Base-by-base conservation (phyloP, 2,888 invertebrate species). In the Notocelia uddmanniana region DNA sequence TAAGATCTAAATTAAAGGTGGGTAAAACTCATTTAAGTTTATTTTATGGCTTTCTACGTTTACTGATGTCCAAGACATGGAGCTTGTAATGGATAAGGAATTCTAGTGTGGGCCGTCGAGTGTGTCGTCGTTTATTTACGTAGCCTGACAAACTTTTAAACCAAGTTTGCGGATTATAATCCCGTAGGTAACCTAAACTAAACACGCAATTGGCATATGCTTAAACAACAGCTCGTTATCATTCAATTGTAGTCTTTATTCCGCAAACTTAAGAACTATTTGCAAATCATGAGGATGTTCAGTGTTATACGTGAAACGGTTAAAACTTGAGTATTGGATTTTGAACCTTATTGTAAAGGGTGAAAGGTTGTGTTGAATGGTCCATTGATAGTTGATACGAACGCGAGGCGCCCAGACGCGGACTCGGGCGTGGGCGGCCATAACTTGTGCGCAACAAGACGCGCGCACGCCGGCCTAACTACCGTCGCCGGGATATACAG, bases 401-500 rank as follows among this genome's bases (percentile, higher is more conserved):
- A 62, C 55, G 41, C 62, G 41, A 57, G 72, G 74, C 68, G 74
- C 74, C 68, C 72, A 71, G 64, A 67, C 74, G 54, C 73, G 71
- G 74, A 84, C 83, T 88, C 88, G 84, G 90, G 92, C 85, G 85
- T 64, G 63, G 67, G 77, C 81, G 76, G 75, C 81, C 90, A 90
- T 93, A 93, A 93, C 91, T 93, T 86, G 87, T 81, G 81, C 83
- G 81, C 89, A 92, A 93, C 93, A 86, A 93, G 92, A 90, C 90
- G 85, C 85, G 85, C 82, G 86, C 89, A 85, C 87, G 87, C 84
- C 83, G 86, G 76, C 80, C 90, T 92, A 92, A 92, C 91, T 92
- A 93, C 92, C 86, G 84, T 81, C 86, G 79, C 81, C 79, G 72
- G 73, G 74, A 26, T 74, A 76, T 84, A 91, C 81, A 90, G 88